These are phyloP conservation scores for Ryuthela nishihirai DNA, from an alignment of 2,888 invertebrate species.

Conservation along the genomic window DNA sequence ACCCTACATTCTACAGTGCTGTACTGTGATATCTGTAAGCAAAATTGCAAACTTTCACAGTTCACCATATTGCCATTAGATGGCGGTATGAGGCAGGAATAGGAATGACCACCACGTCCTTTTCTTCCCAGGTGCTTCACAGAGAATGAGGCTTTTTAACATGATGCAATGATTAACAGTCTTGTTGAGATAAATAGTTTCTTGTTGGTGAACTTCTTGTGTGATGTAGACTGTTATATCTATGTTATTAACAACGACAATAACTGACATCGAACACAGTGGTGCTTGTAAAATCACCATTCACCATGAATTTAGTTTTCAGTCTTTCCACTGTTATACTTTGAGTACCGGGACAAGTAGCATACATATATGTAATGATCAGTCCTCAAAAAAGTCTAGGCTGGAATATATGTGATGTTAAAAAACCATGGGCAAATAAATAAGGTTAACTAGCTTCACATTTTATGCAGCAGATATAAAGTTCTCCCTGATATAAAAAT, in stretches of 20 bases:
- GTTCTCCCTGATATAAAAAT: constrained; percentile 35
- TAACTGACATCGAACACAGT: constrained; percentile 33
- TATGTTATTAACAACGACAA: constrained; percentile 28
- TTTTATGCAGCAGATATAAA: constrained; percentile 15
- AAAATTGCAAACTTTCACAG: too few species aligned
- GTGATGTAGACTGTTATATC: constrained; percentile 20
- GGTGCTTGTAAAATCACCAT: constrained; percentile 18
- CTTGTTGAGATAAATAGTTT: constrained; percentile 27
- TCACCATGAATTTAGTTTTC: constrained; percentile 24
- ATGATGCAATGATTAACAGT: constrained; percentile 25
- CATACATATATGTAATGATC: constrained; percentile 12
- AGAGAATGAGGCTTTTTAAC: too few species aligned
- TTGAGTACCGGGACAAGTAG: constrained; percentile 11
- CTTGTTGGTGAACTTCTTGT: constrained; percentile 7
- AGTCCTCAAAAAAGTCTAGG: constrained; percentile 9
- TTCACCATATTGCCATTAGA: too few species aligned
- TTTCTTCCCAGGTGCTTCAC: too few species aligned
- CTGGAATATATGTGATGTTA: constrained; percentile 20
- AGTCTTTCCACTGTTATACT: constrained; percentile 10
- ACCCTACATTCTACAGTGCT: neutral
- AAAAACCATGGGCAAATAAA: constrained; percentile 36
- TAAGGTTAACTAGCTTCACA: constrained; percentile 25
- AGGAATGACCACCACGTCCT: too few species aligned
- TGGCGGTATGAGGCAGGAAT: too few species aligned
- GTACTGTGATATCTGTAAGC: too few species aligned